Evolutionary conservation across 1,140 invertebrate genomes (phyloP).

Genomic region (Aphidius ervi): DNA sequence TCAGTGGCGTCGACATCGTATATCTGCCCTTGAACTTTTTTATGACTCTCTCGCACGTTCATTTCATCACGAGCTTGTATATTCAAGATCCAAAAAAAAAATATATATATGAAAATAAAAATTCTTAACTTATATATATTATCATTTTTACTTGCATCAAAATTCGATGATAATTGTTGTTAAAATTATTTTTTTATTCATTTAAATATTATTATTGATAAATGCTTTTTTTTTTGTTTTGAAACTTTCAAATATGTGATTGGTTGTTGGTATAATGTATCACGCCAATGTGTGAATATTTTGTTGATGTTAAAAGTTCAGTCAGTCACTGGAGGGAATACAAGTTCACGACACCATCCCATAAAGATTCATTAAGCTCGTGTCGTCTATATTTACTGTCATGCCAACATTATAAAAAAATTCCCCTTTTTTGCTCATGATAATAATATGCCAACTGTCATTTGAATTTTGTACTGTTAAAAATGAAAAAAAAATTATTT

Average conservation of each 20-base stretch:
- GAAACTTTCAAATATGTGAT: too few species aligned
- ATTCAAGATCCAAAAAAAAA: not conserved
- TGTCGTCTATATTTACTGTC: constrained; percentile 46
- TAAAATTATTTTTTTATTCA: too few species aligned
- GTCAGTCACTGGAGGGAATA: constrained; percentile 51
- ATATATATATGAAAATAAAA: too few species aligned
- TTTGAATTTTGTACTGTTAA: too few species aligned
- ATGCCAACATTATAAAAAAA: constrained; percentile 46
- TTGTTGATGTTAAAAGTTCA: constrained; percentile 34
- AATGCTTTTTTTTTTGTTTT: too few species aligned
- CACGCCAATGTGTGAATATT: not conserved
- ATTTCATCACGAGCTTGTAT: constrained; percentile 7
- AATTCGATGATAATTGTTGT: too few species aligned
- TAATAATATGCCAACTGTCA: too few species aligned
- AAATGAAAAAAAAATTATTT: too few species aligned
- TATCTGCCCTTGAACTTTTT: constrained; percentile 1
- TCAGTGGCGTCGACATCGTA: constrained; percentile 34
- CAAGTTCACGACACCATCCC: constrained; percentile 54
- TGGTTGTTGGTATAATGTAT: not conserved
- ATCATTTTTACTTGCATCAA: too few species aligned
- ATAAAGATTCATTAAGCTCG: constrained; percentile 55
- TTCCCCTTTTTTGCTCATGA: not conserved
- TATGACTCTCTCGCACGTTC: not conserved
- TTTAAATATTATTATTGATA: too few species aligned
- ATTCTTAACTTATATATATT: too few species aligned